Base-by-base conservation (phyloP, 2,888 invertebrate genomes). In the Lasioglossum morio region DNA sequence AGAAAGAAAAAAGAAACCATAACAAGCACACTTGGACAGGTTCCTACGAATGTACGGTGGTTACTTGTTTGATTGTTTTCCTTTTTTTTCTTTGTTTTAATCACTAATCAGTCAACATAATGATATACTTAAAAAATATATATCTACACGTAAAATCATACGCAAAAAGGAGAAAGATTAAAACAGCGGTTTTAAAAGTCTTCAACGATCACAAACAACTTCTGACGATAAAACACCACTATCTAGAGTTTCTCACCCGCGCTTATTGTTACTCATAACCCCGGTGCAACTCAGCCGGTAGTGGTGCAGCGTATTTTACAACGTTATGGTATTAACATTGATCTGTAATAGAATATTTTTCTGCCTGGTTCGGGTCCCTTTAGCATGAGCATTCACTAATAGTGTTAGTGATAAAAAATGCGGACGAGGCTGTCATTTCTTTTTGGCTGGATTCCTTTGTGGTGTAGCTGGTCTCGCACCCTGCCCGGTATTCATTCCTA, bases 391-490 rank as follows among this genome's bases (percentile, higher is more conserved):
- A 77, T 84, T 89, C 88, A 91, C 91, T 92, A 94, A 94, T 93
- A 94, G 94, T 93, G 94, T 92, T 93, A 94, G 90, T 94, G 94
- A 93, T 40, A 94, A 93, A 87, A 93, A 91, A 78, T 94, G 92
- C 88, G 93, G 92, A 74, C 87, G 93, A 93, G 94, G 93, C 92
- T 94, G 96, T 97, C 97, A 97, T 97, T 97, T 97, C 93, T 96
- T 96, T 93, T 95, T 96, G 82, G 95, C 94, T 85, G 95, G 95
- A 96, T 97, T 97, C 94, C 97, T 97, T 94, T 98, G 98, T 92
- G 98, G 98, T 94, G 98, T 98, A 91, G 98, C 97, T 90, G 98
- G 97, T 96, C 99, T 97, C 73, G 92, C 94, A 1, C 94, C 91
- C 80, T 95, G 95, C 19, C 93, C 94, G 88, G 98, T 98, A 95